Conservation (phyloP, 2,888 invertebrate species). For the Pelosia muscerda region DNA sequence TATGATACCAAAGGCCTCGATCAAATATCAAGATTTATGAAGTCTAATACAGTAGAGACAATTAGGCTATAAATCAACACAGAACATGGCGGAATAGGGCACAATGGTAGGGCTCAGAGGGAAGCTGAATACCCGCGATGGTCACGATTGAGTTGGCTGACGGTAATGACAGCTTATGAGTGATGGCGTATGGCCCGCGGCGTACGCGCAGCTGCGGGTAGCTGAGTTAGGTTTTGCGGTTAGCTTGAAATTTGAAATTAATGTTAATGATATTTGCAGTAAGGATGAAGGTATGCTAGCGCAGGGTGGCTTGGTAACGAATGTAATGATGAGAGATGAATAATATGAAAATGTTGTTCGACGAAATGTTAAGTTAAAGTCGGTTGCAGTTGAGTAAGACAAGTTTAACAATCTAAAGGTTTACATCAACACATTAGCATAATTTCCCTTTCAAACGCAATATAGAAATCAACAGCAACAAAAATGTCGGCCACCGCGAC, state of each 20-base stretch:
- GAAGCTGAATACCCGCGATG: constrained; percentile 10
- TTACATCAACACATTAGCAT: constrained; percentile 40
- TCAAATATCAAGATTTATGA: constrained; percentile 33
- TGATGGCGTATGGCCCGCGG: constrained; percentile 31
- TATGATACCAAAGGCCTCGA: neutral
- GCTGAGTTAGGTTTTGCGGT: constrained; percentile 18
- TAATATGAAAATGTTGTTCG: neutral
- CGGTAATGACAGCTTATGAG: constrained; percentile 48
- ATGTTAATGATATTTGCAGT: constrained; percentile 4
- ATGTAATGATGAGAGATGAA: neutral
- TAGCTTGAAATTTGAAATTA: constrained; percentile 19
- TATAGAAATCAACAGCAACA: constrained; percentile 38
- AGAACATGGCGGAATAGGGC: constrained; percentile 14
- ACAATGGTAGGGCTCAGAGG: constrained; percentile 17
- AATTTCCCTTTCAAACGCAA: constrained; percentile 33
- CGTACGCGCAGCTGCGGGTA: constrained; percentile 2
- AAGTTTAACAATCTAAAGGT: neutral
- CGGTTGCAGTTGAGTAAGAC: neutral
- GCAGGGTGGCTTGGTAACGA: neutral
- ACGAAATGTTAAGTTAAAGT: neutral
- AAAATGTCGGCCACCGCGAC: constrained; percentile 84
- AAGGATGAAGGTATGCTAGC: neutral
- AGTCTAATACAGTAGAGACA: constrained; percentile 17
- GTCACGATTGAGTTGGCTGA: constrained; percentile 39
- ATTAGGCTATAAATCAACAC: constrained; percentile 25